A percentile compares a stretch with the other conserved stretches of the same genome.
These are phyloP conservation scores for Masticophis lateralis DNA, from an alignment of 2,797 vertebrate genomes.

Conservation along the genomic window DNA sequence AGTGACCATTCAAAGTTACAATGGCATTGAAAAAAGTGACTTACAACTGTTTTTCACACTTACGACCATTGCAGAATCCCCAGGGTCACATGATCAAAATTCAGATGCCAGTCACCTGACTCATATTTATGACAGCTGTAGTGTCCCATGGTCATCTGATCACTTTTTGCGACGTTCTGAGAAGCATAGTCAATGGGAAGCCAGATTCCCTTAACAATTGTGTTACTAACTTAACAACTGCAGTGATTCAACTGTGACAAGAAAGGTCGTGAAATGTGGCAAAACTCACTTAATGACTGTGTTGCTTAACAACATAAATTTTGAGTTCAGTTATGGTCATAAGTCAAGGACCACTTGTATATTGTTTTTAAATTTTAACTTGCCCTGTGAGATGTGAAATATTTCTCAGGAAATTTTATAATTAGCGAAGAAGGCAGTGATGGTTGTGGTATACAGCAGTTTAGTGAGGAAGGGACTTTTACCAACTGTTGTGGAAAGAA, in stretches of 20 bases:
- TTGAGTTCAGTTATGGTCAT: not conserved
- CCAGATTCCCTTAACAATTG: not conserved
- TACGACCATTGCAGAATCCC: not conserved
- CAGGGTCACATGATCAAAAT: not conserved
- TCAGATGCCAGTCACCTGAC: not conserved
- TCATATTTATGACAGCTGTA: not conserved
- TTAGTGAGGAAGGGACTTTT: not conserved
- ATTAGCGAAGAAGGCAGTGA: fast-evolving
- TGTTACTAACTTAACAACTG: not conserved
- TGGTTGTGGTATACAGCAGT: not conserved
- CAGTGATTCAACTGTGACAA: not conserved
- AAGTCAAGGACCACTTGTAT: not conserved
- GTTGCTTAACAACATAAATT: not conserved
- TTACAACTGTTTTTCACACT: not conserved
- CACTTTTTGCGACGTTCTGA: not conserved
- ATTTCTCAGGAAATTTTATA: not conserved
- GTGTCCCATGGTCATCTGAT: not conserved
- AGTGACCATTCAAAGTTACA: not conserved
- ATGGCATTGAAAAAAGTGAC: not conserved
- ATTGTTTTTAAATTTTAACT: not conserved
- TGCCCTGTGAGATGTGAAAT: not conserved
- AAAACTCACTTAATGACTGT: not conserved
- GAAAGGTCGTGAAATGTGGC: not conserved
- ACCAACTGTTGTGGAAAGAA: not conserved
- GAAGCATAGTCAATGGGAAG: not conserved